These are phyloP conservation scores for Oceanodroma tethys DNA, from an alignment of 2,113 vertebrate genomes.

Conservation along the genomic window DNA sequence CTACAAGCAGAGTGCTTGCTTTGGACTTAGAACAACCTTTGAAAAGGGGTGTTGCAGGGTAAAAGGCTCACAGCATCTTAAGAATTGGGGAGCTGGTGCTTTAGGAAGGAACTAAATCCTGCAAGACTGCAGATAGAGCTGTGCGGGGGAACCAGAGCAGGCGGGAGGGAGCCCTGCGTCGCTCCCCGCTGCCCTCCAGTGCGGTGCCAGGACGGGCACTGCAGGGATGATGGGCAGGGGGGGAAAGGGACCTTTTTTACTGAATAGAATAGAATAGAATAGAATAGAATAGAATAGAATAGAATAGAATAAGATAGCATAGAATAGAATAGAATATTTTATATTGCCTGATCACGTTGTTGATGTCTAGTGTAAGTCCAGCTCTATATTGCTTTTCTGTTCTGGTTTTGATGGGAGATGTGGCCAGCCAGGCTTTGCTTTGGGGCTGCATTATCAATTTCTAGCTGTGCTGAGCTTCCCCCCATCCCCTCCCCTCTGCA, in stretches of 20 bases:
- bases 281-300: background rate
- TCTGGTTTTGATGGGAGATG: background rate
- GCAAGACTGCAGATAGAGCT: background rate
- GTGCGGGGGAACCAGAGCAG: fast-evolving
- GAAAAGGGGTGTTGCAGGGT: fast-evolving
- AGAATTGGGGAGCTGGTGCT: background rate
- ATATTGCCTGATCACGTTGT: background rate
- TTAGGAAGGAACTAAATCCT: background rate
- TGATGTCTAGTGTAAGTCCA: background rate
- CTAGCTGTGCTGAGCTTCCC: background rate
- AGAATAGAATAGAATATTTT: background rate
- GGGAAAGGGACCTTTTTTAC: too few species aligned
- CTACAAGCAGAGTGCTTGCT: background rate
- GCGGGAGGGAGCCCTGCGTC: background rate
- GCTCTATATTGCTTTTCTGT: background rate
- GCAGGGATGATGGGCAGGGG: fast-evolving
- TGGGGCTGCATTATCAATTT: background rate
- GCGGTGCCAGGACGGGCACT: fast-evolving
- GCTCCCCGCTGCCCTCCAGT: background rate
- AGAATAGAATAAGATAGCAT: background rate
- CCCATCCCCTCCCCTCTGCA: fast-evolving
- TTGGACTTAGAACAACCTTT: background rate
- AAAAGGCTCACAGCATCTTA: background rate
- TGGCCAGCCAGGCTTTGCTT: background rate
- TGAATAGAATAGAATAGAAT: background rate